These are phyloP conservation scores for Siderastrea siderea DNA, from an alignment of 92 coral and sea anemone genomes.

Conservation along the genomic window DNA sequence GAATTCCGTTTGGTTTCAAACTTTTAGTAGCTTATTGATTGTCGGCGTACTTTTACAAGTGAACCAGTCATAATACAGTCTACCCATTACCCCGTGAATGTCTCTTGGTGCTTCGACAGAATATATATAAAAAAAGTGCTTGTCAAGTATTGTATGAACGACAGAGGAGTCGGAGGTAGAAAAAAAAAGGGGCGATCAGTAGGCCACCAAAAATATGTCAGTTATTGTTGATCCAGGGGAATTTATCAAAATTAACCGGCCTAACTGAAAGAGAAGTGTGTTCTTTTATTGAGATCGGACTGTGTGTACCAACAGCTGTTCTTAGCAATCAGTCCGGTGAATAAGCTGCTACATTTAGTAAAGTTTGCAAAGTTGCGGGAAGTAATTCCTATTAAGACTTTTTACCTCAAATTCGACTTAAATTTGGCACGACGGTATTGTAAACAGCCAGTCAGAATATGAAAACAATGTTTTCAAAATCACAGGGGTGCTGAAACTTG, in stretches of 20 bases:
- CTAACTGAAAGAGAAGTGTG: background rate
- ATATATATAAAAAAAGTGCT: no score
- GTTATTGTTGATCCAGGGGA: no score
- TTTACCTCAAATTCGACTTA: background rate
- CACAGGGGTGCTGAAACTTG: background rate
- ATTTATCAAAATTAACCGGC: no score
- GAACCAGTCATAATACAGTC: no score
- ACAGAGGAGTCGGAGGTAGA: no score
- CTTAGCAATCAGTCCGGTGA: background rate
- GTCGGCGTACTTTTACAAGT: no score
- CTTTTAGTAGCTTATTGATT: background rate
- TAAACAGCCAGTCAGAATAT: background rate
- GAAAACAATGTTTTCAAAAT: background rate
- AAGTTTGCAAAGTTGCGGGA: slow-evolving; percentile 1
- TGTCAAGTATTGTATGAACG: background rate
- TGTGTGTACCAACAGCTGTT: slow-evolving; percentile 11
- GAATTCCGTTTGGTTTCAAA: slow-evolving; percentile 14
- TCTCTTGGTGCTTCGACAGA: background rate
- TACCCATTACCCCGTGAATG: no score
- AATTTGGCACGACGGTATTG: background rate
- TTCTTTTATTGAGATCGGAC: background rate
- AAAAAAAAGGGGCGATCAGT: no score
- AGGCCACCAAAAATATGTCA: no score
- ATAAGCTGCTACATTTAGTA: background rate
- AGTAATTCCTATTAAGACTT: background rate